A percentile compares a stretch with the other conserved stretches of the same genome.
Conservation (phyloP, 2,888 invertebrate genomes). For the Synergus itoensis region DNA sequence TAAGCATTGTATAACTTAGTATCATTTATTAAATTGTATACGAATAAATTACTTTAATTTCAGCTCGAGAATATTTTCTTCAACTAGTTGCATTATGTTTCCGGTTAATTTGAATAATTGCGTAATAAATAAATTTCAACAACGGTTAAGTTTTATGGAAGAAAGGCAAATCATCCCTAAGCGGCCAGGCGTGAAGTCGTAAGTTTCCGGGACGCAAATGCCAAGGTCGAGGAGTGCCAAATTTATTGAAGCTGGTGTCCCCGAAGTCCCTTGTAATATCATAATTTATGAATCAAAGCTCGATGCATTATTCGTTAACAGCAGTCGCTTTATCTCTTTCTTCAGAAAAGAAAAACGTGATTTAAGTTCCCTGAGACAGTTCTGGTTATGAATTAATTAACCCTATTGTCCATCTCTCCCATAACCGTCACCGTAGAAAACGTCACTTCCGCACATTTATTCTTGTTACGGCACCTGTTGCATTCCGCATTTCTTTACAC, state of each 20-base stretch:
- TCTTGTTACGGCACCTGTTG: constrained; percentile 3
- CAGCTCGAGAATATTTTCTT: background rate
- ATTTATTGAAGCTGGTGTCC: constrained; percentile 8
- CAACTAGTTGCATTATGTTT: background rate
- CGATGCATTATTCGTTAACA: constrained; percentile 9
- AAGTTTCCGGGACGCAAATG: background rate
- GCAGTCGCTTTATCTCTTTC: constrained; percentile 9
- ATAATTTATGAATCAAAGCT: constrained; percentile 16
- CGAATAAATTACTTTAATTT: background rate
- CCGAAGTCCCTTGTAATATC: background rate
- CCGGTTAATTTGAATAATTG: background rate
- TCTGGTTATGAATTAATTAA: background rate
- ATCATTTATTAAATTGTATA: background rate
- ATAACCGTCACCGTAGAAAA: background rate
- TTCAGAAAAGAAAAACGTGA: background rate
- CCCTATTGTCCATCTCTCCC: background rate
- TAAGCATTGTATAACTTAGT: background rate
- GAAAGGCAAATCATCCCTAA: constrained; percentile 25
- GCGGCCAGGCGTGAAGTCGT: constrained; percentile 18
- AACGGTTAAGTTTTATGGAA: background rate
- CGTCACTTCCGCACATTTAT: constrained; percentile 1
- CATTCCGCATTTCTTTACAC: background rate
- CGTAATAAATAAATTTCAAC: background rate
- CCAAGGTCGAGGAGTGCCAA: constrained; percentile 26
- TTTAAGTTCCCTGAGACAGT: background rate